Percentiles rank a stretch among this genome's conserved stretches.
phyloP scores from a whole-genome alignment of 2,888 invertebrate genomes.

The Athalia circularis region DNA sequence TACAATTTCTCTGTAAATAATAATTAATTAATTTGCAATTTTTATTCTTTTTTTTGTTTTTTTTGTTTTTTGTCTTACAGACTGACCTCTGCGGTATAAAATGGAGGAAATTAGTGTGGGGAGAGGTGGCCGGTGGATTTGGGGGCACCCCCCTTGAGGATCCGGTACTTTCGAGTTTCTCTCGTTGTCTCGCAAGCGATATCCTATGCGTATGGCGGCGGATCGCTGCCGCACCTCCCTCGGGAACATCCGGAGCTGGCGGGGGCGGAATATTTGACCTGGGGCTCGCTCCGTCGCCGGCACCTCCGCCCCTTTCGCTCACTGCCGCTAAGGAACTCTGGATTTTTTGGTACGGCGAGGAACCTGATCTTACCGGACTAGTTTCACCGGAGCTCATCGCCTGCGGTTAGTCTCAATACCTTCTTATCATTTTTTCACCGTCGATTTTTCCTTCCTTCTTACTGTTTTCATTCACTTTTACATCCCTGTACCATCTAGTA shows the following conservation, averaged over 20 bases:
- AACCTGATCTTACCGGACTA: constrained; percentile 90
- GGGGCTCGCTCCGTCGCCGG: constrained; percentile 76
- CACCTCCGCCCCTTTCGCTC: constrained; percentile 86
- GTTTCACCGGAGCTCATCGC: constrained; percentile 90
- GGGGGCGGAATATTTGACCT: constrained; percentile 74
- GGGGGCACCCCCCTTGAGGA: constrained; percentile 86
- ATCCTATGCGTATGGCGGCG: constrained; percentile 99
- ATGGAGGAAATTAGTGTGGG: constrained; percentile 97
- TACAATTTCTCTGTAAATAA: not conserved
- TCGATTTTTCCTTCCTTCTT: not conserved
- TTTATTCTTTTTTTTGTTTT: not conserved
- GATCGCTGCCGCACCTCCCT: constrained; percentile 79
- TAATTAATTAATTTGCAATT: not conserved
- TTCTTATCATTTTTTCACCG: not conserved
- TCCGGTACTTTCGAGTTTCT: constrained; percentile 93
- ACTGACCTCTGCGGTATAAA: constrained; percentile 99
- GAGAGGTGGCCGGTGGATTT: constrained; percentile 78
- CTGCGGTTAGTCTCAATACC: constrained; percentile 83
- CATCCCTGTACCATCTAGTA: too few species aligned
- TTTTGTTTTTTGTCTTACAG: constrained; percentile 76
- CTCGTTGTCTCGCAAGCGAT: constrained; percentile 93
- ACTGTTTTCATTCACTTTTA: not conserved
- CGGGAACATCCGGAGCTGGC: constrained; percentile 69
- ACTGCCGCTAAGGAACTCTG: constrained; percentile 97
- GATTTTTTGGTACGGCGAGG: constrained; percentile 99